phyloP scores from a whole-genome alignment of 2,113 vertebrate genomes.

The Gymnobelideus leadbeateri region DNA sequence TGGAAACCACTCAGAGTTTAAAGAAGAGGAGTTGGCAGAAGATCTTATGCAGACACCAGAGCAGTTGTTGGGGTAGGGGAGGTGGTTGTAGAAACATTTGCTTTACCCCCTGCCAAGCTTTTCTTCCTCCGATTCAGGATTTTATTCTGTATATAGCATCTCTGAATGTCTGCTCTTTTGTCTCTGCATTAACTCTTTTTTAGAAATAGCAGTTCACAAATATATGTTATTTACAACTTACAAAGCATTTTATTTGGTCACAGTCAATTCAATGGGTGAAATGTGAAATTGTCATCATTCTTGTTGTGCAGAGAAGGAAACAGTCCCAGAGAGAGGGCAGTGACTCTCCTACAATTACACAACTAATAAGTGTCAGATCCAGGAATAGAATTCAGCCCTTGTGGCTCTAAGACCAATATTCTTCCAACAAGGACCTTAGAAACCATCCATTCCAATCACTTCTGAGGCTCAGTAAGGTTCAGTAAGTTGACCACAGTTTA shows the following conservation, averaged over 20 bases:
- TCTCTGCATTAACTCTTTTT: neutral
- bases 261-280: neutral
- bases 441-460: neutral
- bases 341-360: neutral
- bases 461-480: neutral
- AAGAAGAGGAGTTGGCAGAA: neutral
- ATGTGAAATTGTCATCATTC: neutral
- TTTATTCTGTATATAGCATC: neutral
- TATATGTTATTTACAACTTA: neutral
- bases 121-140: neutral
- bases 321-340: neutral
- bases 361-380: neutral
- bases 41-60: neutral
- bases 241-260: neutral
- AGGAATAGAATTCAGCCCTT: neutral
- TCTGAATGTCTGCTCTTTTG: neutral
- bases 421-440: neutral
- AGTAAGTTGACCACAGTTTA: neutral
- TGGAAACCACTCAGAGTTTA: neutral
- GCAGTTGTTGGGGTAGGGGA: neutral
- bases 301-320: neutral
- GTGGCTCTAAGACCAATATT: neutral
- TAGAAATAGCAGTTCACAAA: neutral
- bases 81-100: neutral
- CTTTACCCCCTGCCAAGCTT: neutral